Conservation (phyloP, 1,140 invertebrate species). For the Andrena cerasifolii region DNA sequence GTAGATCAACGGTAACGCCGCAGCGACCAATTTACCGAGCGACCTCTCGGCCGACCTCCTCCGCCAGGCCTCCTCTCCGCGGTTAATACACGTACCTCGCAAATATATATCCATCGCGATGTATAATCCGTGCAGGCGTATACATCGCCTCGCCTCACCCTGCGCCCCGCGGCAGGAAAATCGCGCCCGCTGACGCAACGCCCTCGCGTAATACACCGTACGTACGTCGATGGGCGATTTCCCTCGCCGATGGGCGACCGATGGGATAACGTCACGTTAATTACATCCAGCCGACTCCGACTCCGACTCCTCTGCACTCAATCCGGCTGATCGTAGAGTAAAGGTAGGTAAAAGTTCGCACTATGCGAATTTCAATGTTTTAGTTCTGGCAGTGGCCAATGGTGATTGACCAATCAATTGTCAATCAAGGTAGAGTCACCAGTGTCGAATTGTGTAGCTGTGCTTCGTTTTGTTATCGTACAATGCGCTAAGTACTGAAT, state of each 20-base stretch:
- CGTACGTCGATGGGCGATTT: too few relatives aligned
- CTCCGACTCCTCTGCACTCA: too few relatives aligned
- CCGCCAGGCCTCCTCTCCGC: conserved; percentile 57
- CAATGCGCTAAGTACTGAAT: too few relatives aligned
- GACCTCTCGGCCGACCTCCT: conserved; percentile 76
- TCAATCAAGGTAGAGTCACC: too few relatives aligned
- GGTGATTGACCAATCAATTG: too few relatives aligned
- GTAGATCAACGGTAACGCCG: conserved; percentile 75
- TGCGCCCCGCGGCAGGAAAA: conserved; percentile 5
- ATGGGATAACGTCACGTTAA: background rate
- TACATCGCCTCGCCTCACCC: conserved; percentile 31
- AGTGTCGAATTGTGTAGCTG: too few relatives aligned
- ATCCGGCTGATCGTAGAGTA: too few relatives aligned
- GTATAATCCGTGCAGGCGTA: conserved; percentile 46
- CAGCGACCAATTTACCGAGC: conserved; percentile 75
- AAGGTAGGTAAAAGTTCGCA: too few relatives aligned
- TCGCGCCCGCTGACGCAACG: conserved; percentile 38
- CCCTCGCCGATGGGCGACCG: background rate
- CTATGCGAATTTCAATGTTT: too few relatives aligned
- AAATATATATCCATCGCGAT: conserved; percentile 57
- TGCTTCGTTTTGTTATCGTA: too few relatives aligned
- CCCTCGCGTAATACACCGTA: background rate
- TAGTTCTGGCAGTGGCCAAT: too few relatives aligned
- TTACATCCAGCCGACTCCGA: too few relatives aligned
- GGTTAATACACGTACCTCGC: conserved; percentile 60